These are phyloP conservation scores for Parambassis ranga DNA, from an alignment of 2,797 vertebrate species.

Conservation along the genomic window DNA sequence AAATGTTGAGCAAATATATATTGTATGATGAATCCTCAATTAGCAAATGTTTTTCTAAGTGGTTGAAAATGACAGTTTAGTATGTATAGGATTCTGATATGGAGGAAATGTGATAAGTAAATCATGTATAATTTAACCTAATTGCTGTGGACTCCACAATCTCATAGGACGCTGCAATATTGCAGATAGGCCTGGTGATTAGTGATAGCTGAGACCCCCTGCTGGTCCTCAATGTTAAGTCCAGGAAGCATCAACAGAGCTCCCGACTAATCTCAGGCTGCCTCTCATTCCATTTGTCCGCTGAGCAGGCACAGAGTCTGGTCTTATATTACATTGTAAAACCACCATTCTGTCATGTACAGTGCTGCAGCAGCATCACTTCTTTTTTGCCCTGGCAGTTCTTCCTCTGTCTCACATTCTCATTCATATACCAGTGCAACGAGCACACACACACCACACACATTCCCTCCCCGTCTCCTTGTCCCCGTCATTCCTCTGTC, in stretches of 20 bases:
- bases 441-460: slow-evolving; percentile 29
- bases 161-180: slow-evolving; percentile 6
- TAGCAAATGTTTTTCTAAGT: no score
- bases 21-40: no score
- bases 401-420: slow-evolving; percentile 35
- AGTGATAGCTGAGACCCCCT: slow-evolving; percentile 52
- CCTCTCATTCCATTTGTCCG: slow-evolving; percentile 53
- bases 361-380: slow-evolving; percentile 25
- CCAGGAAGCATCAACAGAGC: slow-evolving; percentile 29
- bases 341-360: slow-evolving; percentile 37
- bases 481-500: slow-evolving; percentile 20
- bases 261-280: slow-evolving; percentile 57
- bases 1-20: no score
- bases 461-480: neutral
- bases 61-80: neutral
- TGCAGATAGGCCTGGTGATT: slow-evolving; percentile 34
- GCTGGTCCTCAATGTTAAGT: slow-evolving; percentile 43
- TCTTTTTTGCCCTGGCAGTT: slow-evolving; percentile 33
- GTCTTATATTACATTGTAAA: slow-evolving; percentile 32
- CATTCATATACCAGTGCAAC: slow-evolving; percentile 27
- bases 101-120: neutral
- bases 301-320: slow-evolving; percentile 21
- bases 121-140: neutral
- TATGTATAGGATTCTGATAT: neutral
- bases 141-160: neutral